Conservation (phyloP, 2,113 vertebrate genomes). For the chimpanzee (Pan troglodytes) region DNA sequence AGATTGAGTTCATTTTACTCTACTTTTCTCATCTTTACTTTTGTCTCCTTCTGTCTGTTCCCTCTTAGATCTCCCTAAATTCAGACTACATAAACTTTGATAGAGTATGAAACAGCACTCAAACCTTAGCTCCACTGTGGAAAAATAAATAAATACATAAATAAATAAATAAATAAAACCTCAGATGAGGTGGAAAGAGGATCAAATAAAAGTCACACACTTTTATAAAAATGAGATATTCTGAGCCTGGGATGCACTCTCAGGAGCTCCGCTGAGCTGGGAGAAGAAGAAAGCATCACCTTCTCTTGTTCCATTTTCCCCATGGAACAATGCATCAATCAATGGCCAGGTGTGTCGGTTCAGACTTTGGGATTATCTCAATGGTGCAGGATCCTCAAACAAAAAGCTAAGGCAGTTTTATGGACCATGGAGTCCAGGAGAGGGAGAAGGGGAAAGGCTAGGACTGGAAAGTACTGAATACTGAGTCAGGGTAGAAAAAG, state of each 20-base stretch:
- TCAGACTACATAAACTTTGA: not conserved
- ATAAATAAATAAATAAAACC: not conserved
- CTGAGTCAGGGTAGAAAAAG: too few relatives aligned
- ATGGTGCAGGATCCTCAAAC: too few relatives aligned
- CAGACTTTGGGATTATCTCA: not conserved
- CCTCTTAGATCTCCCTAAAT: not conserved
- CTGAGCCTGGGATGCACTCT: not conserved
- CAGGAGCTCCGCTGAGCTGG: not conserved
- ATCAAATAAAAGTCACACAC: not conserved
- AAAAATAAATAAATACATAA: not conserved
- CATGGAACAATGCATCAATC: not conserved
- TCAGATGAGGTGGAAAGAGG: not conserved
- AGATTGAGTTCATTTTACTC: too few relatives aligned
- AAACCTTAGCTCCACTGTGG: too few relatives aligned
- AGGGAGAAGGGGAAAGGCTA: not conserved
- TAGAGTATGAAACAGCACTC: not conserved
- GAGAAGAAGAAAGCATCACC: not conserved
- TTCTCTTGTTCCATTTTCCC: not conserved
- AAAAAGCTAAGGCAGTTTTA: not conserved
- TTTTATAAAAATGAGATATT: not conserved
- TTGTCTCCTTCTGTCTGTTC: not conserved
- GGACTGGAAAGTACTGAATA: not conserved
- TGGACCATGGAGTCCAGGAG: not conserved
- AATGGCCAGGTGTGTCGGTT: not conserved
- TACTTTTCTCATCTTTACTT: not conserved